Base-by-base conservation (phyloP, 2,888 invertebrate genomes). In the Dryobota labecula region DNA sequence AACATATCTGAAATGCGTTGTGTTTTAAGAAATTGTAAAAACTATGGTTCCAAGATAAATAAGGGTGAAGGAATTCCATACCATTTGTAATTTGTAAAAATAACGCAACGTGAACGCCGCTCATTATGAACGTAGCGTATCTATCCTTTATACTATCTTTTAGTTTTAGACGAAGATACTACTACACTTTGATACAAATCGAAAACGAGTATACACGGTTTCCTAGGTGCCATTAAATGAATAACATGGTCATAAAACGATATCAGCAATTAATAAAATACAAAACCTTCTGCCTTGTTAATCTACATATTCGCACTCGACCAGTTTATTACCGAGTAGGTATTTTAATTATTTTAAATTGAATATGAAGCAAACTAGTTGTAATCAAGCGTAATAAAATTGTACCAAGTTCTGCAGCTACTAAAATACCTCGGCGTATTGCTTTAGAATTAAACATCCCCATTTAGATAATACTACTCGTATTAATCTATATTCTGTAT, bases 401-500 rank as follows among this genome's bases (percentile, higher is more conserved):
- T 63, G 43, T 62, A 63, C 43, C 15, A 75, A 60, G 54, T 63
- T 76, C 20, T 30, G 27, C 53, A 27, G 5, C 41, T 57, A 68
- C 18, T 49, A 53, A 54, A 54, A 72, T 60, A 62, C 24, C 15
- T 61, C 57, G 15, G 47, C 15, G 0, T 58, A 33, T 62, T 54
- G 20, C 54, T 67, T 27, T 78, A 43, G 36, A 65, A 56, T 49
- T 75, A 60, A 70, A 65, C 62, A 75, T 71, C 27, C 61, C 60
- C 36, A 71, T 81, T 77, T 53, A 74, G 51, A 68, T 77, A 71
- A 75, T 63, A 54, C 65, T 76, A n/a, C n/a, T n/a, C n/a, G n/a
- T n/a, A 71, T 77, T 71, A 75, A 78, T 81, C 66, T 76, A 72
- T 75, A 64, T 76, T 75, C 74, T 70, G 63, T 80, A 80, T 77